These are phyloP conservation scores for Halocynthia aurantium DNA, from an alignment of 23 tunicate species.

Conservation along the genomic window DNA sequence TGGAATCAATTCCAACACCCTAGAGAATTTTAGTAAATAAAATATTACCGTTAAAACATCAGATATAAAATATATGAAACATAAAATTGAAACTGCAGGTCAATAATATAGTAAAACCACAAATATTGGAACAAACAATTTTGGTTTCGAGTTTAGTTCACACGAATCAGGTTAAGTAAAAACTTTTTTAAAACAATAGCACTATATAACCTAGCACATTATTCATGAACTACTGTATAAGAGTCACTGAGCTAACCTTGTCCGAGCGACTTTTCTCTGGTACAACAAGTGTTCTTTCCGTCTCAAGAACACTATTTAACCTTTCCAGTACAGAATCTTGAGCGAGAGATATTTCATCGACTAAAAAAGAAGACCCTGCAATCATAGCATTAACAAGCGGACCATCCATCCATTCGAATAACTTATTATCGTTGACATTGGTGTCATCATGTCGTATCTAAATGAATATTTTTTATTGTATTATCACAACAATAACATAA, in stretches of 20 bases:
- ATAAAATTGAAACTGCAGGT: not conserved
- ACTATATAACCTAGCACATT: no score
- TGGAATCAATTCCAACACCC: no score
- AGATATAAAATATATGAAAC: not conserved
- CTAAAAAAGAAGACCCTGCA: constrained; percentile 42
- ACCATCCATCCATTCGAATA: constrained; percentile 97
- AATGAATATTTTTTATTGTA: not conserved
- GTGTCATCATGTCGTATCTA: constrained; percentile 24
- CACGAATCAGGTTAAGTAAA: not conserved
- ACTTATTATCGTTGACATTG: constrained; percentile 10
- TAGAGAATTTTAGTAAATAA: not conserved
- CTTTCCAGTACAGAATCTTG: constrained; percentile 96
- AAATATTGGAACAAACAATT: not conserved
- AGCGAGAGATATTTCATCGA: constrained; percentile 96
- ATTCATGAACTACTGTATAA: no score
- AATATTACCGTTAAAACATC: not conserved
- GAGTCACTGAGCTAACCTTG: no score
- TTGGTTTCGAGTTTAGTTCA: not conserved
- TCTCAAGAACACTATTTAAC: constrained; percentile 86
- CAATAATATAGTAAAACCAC: not conserved
- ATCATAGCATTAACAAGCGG: constrained; percentile 74
- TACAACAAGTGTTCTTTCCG: constrained; percentile 70
- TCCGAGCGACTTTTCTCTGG: constrained; percentile 49
- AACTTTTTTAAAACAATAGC: not conserved
- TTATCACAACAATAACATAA: not conserved